Evolutionary conservation across 1,140 invertebrate species (phyloP).

Genomic region (Neuroterus valhalla): DNA sequence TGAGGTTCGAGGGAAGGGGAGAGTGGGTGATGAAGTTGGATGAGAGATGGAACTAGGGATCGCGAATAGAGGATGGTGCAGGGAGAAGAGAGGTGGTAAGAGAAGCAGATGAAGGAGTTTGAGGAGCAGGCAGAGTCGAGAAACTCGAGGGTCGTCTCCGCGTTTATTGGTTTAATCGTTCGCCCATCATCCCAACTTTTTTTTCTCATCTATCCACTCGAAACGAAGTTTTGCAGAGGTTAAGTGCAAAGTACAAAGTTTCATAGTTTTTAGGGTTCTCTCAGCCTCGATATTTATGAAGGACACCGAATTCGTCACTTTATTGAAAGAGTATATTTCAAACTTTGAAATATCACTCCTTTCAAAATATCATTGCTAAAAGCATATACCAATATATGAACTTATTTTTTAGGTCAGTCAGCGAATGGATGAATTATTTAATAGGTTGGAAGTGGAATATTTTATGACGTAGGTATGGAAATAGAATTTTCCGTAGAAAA

Average conservation of each 20-base stretch:
- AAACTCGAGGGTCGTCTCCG: conserved; percentile 41
- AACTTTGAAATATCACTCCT: no score
- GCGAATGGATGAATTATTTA: no score
- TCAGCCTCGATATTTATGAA: neutral
- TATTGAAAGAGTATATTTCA: no score
- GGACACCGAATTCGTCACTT: no score
- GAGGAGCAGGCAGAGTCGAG: conserved; percentile 36
- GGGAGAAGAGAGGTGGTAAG: conserved; percentile 18
- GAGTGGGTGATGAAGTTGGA: conserved; percentile 20
- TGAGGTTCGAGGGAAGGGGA: neutral
- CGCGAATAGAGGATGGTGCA: neutral
- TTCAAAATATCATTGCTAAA: no score
- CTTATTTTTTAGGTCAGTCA: no score
- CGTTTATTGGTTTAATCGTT: conserved; percentile 53
- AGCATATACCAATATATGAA: no score
- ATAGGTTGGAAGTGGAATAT: neutral
- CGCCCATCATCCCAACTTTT: conserved; percentile 44
- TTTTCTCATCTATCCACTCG: conserved; percentile 29
- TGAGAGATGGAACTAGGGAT: conserved; percentile 19
- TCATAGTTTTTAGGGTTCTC: conserved; percentile 43
- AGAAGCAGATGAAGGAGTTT: conserved; percentile 46
- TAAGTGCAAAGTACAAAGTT: conserved; percentile 48
- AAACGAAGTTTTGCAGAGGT: conserved; percentile 51
- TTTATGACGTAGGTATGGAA: neutral
- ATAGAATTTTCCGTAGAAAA: neutral